These are phyloP conservation scores for Rhizoglyphus robini DNA, from an alignment of 1,140 invertebrate genomes.

Conservation along the genomic window DNA sequence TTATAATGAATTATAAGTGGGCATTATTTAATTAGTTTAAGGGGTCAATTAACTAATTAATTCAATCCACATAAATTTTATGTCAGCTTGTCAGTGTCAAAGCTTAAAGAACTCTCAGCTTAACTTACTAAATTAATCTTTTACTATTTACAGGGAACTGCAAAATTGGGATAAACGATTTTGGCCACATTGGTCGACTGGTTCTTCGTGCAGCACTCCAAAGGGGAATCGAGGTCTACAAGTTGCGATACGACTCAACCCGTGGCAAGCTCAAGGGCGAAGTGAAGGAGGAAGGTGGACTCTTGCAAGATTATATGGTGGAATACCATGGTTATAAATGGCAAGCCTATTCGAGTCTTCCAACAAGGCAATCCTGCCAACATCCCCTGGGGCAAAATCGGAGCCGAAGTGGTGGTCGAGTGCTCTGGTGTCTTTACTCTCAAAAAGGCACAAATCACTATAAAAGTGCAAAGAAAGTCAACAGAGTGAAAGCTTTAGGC, in stretches of 20 bases:
- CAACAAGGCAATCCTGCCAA: conserved; percentile 63
- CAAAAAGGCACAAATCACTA: conserved; percentile 75
- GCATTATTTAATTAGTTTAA: too few relatives aligned
- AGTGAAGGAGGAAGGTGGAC: conserved; percentile 55
- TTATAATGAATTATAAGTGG: too few relatives aligned
- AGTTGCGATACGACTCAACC: conserved; percentile 96
- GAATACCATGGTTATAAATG: conserved; percentile 76
- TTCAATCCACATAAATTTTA: too few relatives aligned
- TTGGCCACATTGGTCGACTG: conserved; percentile 49
- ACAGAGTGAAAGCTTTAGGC: not conserved
- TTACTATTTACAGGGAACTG: not conserved
- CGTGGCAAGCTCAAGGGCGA: conserved; percentile 80
- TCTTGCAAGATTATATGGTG: too few relatives aligned
- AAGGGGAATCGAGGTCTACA: conserved; percentile 53
- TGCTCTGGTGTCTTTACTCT: conserved; percentile 93
- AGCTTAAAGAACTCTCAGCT: too few relatives aligned
- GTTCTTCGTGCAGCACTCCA: conserved; percentile 39
- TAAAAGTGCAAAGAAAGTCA: conserved; percentile 86
- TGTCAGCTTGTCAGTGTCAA: too few relatives aligned
- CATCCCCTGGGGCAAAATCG: conserved; percentile 74
- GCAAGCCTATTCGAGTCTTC: conserved; percentile 65
- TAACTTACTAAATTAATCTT: too few relatives aligned
- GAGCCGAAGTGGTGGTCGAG: conserved; percentile 88
- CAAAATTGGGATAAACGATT: conserved; percentile 37
- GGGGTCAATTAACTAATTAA: too few relatives aligned